Percentiles rank a stretch among this genome's conserved stretches.
These are phyloP conservation scores for Serinus canaria DNA, from an alignment of 2,113 vertebrate species.

Conservation along the genomic window DNA sequence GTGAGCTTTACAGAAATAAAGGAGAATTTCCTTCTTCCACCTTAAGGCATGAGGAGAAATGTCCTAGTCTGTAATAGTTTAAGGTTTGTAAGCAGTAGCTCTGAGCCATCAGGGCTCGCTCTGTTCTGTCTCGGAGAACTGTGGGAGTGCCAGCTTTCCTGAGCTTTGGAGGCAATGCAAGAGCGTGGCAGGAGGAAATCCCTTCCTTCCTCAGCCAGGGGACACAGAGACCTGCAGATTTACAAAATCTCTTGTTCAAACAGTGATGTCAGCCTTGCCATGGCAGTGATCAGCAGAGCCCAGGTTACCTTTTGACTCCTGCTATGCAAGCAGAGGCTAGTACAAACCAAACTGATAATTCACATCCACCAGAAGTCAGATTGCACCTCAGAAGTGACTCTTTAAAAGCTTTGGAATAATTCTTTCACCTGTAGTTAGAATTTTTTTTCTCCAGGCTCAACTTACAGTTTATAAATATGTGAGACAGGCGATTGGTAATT, in stretches of 20 bases:
- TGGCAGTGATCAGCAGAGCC: background rate
- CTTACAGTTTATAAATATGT: slow-evolving; percentile 76
- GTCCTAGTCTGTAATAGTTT: background rate
- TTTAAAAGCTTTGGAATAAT: slow-evolving; percentile 35
- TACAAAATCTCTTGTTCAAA: background rate
- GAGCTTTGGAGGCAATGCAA: background rate
- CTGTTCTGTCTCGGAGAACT: accelerated
- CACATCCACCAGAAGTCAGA: background rate
- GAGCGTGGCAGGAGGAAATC: background rate
- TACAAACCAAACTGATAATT: background rate
- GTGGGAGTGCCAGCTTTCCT: accelerated
- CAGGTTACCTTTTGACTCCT: background rate
- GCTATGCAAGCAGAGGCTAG: background rate
- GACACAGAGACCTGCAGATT: background rate
- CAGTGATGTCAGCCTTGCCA: background rate
- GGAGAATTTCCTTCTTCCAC: background rate
- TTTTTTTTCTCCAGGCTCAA: slow-evolving; percentile 62
- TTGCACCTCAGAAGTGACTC: background rate
- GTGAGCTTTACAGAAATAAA: background rate
- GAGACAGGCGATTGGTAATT: slow-evolving; percentile 73
- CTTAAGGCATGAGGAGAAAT: background rate
- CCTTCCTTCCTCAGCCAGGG: background rate
- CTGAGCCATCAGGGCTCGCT: background rate
- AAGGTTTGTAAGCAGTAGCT: background rate
- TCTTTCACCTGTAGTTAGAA: slow-evolving; percentile 59